phyloP scores from a whole-genome alignment of 2,113 vertebrate species.

The Petaurus breviceps region DNA sequence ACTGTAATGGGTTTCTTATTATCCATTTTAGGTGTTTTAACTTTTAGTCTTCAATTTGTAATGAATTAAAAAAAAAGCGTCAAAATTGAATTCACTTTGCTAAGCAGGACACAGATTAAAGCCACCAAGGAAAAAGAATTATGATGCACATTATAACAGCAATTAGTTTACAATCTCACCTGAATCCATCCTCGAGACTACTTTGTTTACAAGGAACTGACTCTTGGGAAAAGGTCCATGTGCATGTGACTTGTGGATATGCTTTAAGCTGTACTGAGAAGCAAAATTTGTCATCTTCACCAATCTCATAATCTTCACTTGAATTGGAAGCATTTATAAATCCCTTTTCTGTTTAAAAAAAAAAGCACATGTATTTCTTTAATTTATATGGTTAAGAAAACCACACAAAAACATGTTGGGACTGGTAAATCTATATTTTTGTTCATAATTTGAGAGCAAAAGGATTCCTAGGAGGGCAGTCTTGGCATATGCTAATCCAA shows the following conservation, averaged over 20 bases:
- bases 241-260: conserved; percentile 88
- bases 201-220: conserved; percentile 82
- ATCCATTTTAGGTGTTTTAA: background rate
- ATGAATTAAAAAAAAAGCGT: background rate
- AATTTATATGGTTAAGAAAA: conserved; percentile 7
- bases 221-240: conserved; percentile 86
- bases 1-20: background rate
- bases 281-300: conserved; percentile 82
- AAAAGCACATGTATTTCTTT: conserved; percentile 32
- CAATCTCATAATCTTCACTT: conserved; percentile 82
- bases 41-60: background rate
- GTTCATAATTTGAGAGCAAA: conserved; percentile 23
- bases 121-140: background rate
- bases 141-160: background rate
- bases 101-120: background rate
- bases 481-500: background rate
- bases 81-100: background rate
- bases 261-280: conserved; percentile 88
- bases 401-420: background rate
- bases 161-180: conserved; percentile 73
- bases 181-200: conserved; percentile 78
- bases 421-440: background rate
- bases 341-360: conserved; percentile 84
- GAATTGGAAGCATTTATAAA: conserved; percentile 87
- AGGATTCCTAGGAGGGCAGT: background rate